Evolutionary conservation across 2,113 vertebrate genomes (phyloP).

Genomic region (Phainopepla nitens): DNA sequence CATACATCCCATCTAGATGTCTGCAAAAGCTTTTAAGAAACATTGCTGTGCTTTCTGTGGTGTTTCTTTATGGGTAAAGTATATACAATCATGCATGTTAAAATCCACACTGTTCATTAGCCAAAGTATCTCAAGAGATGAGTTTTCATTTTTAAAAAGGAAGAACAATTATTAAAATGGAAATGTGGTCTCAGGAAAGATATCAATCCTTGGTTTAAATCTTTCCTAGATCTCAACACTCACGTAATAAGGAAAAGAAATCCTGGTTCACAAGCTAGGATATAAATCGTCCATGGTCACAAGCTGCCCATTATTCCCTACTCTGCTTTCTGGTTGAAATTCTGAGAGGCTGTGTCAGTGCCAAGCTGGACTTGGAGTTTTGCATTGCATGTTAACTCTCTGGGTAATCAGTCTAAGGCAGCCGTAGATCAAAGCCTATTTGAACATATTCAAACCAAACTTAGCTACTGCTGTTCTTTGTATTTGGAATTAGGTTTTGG

Average conservation of each 20-base stretch:
- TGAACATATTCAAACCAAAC: neutral
- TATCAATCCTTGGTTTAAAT: neutral
- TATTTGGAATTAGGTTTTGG: conserved; percentile 23
- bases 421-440: neutral
- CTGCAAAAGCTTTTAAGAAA: neutral
- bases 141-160: neutral
- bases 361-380: neutral
- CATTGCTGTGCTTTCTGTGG: neutral
- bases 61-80: neutral
- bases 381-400: neutral
- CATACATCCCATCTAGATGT: neutral
- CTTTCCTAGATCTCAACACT: neutral
- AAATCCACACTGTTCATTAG: neutral
- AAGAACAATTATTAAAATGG: neutral
- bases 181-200: neutral
- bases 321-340: neutral
- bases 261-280: neutral
- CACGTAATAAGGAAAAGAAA: neutral
- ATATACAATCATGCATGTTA: neutral
- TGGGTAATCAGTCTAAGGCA: neutral
- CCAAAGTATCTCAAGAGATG: neutral
- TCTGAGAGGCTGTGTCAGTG: neutral
- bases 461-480: neutral
- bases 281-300: neutral
- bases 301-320: neutral